These are phyloP conservation scores for Strix uralensis DNA, from an alignment of 2,113 vertebrate genomes.

Conservation along the genomic window DNA sequence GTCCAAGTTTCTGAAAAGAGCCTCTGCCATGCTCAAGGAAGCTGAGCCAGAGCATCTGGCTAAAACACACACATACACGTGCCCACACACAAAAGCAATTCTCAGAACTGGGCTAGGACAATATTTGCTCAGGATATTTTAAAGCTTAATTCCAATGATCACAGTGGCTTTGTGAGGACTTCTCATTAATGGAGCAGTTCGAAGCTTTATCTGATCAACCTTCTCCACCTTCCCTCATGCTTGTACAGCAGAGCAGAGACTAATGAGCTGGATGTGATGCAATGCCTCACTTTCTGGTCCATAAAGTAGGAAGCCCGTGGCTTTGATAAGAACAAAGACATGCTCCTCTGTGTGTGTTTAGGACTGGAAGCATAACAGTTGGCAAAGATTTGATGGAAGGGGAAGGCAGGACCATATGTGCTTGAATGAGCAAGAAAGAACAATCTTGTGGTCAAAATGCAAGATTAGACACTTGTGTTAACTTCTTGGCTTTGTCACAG, in stretches of 20 bases:
- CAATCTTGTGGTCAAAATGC: background rate
- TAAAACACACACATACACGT: background rate
- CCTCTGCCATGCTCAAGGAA: background rate
- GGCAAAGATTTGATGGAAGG: background rate
- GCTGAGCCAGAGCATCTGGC: background rate
- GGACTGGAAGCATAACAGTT: background rate
- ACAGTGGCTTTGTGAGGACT: background rate
- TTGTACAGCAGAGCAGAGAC: background rate
- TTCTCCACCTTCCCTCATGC: background rate
- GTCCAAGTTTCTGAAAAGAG: background rate
- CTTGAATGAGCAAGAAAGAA: background rate
- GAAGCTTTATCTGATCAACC: background rate
- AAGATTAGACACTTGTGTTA: background rate
- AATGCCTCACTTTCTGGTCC: background rate
- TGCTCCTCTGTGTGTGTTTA: background rate
- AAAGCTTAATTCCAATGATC: background rate
- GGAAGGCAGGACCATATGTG: background rate
- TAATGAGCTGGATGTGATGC: background rate
- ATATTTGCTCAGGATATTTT: constrained; percentile 12
- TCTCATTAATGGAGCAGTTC: background rate
- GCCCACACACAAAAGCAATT: background rate
- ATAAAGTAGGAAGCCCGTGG: background rate
- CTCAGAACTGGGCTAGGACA: constrained; percentile 21
- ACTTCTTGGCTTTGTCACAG: background rate
- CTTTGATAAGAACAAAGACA: background rate